Evolutionary conservation across 2,797 vertebrate species (phyloP).

Genomic region (Morelia viridis): DNA sequence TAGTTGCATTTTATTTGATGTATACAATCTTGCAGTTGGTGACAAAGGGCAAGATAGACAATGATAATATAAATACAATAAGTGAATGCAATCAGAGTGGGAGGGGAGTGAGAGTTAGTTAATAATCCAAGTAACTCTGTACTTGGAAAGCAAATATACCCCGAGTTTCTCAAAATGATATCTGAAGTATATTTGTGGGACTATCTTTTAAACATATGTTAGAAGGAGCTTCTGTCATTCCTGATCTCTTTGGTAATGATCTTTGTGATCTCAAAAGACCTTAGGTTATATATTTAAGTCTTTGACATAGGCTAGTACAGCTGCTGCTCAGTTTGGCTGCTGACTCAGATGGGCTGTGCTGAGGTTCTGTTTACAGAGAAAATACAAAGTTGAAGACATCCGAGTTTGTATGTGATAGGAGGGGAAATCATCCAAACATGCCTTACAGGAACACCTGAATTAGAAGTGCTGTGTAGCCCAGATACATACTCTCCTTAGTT

Average conservation of each 20-base stretch:
- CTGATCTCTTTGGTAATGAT: slow-evolving; percentile 64
- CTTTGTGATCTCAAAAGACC: slow-evolving; percentile 33
- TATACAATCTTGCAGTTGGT: neutral
- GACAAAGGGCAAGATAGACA: neutral
- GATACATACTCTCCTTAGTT: slow-evolving; percentile 46
- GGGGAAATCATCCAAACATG: slow-evolving; percentile 36
- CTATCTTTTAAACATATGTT: slow-evolving; percentile 21
- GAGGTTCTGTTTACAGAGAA: slow-evolving; percentile 65
- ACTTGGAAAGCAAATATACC: no score
- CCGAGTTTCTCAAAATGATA: slow-evolving; percentile 18
- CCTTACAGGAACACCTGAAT: slow-evolving; percentile 53
- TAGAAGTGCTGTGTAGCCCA: slow-evolving; percentile 56
- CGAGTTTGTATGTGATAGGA: slow-evolving; percentile 53
- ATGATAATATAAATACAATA: neutral
- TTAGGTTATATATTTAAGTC: slow-evolving; percentile 58
- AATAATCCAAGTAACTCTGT: neutral
- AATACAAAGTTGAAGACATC: slow-evolving; percentile 59
- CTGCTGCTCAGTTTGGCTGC: slow-evolving; percentile 60
- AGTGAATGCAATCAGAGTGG: neutral
- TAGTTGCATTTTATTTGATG: neutral
- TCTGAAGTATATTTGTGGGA: slow-evolving; percentile 18
- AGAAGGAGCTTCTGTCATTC: slow-evolving; percentile 48
- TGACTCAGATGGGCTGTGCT: slow-evolving; percentile 62
- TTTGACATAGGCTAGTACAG: slow-evolving; percentile 41
- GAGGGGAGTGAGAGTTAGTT: neutral